Conservation (phyloP, 1,140 invertebrate genomes). For the Drosophila lowei region DNA sequence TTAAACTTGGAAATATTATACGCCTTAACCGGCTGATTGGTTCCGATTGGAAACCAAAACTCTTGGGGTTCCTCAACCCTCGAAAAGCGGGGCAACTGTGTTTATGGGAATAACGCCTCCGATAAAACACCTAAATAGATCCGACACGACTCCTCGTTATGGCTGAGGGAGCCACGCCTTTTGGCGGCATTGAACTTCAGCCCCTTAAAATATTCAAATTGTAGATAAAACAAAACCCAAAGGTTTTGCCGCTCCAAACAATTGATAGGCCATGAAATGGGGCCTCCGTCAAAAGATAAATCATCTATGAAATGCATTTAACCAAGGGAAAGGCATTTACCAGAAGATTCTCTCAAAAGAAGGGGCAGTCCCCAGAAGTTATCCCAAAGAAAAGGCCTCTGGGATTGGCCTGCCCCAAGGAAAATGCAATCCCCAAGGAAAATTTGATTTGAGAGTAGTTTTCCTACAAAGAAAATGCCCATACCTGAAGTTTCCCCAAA, state of each 20-base stretch:
- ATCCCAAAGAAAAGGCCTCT: too few relatives aligned
- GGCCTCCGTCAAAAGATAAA: conserved; percentile 63
- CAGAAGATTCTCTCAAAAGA: too few relatives aligned
- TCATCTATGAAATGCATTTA: conserved; percentile 45
- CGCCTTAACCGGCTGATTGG: conserved; percentile 19
- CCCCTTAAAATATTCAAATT: conserved; percentile 59
- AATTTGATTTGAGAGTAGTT: too few relatives aligned
- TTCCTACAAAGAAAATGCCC: too few relatives aligned
- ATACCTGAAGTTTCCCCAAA: too few relatives aligned
- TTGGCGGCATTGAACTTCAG: conserved; percentile 55
- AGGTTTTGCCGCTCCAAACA: conserved; percentile 15
- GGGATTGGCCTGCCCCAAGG: too few relatives aligned
- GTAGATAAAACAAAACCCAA: conserved; percentile 3
- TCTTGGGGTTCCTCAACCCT: not conserved
- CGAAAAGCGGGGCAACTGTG: conserved; percentile 1
- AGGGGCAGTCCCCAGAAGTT: too few relatives aligned
- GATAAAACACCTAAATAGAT: conserved; percentile 45
- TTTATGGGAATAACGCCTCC: conserved; percentile 38
- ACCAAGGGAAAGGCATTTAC: too few relatives aligned
- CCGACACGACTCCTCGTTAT: conserved; percentile 21
- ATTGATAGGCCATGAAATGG: conserved; percentile 68
- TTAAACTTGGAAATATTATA: conserved; percentile 27
- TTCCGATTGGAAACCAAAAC: conserved; percentile 55
- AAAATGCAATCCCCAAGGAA: too few relatives aligned
- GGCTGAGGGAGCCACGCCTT: conserved; percentile 40